Base-by-base conservation (phyloP, 2,888 invertebrate genomes). In the Urechis unicinctus region DNA sequence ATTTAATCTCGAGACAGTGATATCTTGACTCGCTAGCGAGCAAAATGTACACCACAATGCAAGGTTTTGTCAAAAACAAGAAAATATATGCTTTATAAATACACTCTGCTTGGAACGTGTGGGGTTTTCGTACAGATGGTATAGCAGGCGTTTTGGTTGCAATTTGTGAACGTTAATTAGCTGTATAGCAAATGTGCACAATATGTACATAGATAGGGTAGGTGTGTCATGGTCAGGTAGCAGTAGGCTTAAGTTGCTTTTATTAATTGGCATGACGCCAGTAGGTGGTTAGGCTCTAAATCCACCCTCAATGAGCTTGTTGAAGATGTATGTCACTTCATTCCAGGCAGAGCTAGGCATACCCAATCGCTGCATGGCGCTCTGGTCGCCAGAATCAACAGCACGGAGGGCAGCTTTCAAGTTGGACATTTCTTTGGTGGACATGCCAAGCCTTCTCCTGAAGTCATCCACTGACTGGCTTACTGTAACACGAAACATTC, bases 401-500 rank as follows among this genome's bases (percentile, higher is more conserved):
- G 59, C 61, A 17, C 51, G 41, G 46, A 62, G 48, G 1, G 58
- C 59, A 13, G 17, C 26, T 4, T 47, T 36, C 52, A 62, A 55
- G 30, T 52, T 60, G 24, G 36, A 13, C 5, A 53, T 50, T 30
- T 57, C 54, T n/a, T 43, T n/a, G 13, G 9, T 28, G 22, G 36
- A 48, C 47, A 62, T 51, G 1, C 51, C 58, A 9, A 62, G 48
- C 25, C 61, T 46, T n/a, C 50, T 21, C 31, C 50, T 52, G 45
- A 59, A 60, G 48, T 61, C 61, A 17, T 61, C 59, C n/a, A 62
- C 50, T 13, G 59, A 59, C 49, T 59, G 57, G 44, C 61, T 61
- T 48, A 62, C 62, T 62, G 61, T 13, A 55, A 55, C 28, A 21
- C 46, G 17, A 25, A 41, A 50, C n/a, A 13, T 28, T 29, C 17